phyloP scores from a whole-genome alignment of 2,797 vertebrate species.

The Euthynnus affinis region DNA sequence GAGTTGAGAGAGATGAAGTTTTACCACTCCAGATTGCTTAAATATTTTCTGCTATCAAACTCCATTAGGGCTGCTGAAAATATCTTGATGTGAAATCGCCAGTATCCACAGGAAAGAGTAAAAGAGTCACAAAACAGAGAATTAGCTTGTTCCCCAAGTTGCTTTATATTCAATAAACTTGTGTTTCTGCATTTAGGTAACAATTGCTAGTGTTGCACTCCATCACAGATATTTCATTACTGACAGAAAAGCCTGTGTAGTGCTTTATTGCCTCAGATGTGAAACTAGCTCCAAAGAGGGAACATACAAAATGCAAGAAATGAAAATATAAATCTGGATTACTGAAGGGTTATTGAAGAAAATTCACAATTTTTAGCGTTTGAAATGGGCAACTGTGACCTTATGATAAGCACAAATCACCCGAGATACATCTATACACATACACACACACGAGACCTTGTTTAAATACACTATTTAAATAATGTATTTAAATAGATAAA shows the following conservation, averaged over 20 bases:
- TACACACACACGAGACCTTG: slow-evolving; percentile 12
- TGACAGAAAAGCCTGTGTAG: slow-evolving; percentile 55
- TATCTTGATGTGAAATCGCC: background rate
- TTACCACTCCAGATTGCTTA: slow-evolving; percentile 1
- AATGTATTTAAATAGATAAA: slow-evolving; percentile 2
- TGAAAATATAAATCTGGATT: slow-evolving; percentile 26
- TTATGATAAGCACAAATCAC: slow-evolving; percentile 54
- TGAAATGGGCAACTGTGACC: slow-evolving; percentile 55
- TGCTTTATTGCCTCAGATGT: slow-evolving; percentile 40
- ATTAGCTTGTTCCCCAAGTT: slow-evolving; percentile 2
- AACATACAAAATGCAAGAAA: slow-evolving; percentile 12
- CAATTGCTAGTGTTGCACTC: slow-evolving; percentile 18
- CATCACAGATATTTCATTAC: slow-evolving; percentile 44
- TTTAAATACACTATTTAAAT: slow-evolving; percentile 27
- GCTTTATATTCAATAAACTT: slow-evolving; percentile 36
- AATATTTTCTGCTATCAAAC: slow-evolving; percentile 27
- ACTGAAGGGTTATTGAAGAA: slow-evolving; percentile 30
- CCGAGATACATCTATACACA: slow-evolving; percentile 5
- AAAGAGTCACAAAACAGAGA: background rate
- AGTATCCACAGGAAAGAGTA: background rate
- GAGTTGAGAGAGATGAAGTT: background rate
- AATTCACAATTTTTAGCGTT: slow-evolving; percentile 40
- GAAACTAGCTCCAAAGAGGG: slow-evolving; percentile 10
- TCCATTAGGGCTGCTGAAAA: slow-evolving; percentile 16
- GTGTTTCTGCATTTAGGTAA: slow-evolving; percentile 52